phyloP scores from a whole-genome alignment of 2,888 invertebrate genomes.

The Pammene fasciana region DNA sequence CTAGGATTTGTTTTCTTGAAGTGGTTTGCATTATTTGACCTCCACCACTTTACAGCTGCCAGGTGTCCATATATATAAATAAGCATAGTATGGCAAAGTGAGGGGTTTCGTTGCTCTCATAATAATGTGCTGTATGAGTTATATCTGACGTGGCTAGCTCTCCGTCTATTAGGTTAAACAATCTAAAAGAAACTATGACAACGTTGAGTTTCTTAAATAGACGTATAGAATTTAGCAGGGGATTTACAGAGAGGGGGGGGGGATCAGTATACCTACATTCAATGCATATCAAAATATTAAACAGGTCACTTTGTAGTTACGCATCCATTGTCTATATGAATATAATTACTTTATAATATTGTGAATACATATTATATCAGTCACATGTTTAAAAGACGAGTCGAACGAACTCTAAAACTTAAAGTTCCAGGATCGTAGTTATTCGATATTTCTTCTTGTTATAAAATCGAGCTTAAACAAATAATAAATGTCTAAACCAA shows the following conservation, averaged over 20 bases:
- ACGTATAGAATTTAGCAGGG: slow-evolving; percentile 7
- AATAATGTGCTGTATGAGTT: too few relatives aligned
- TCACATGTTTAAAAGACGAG: background rate
- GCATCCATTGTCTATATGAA: slow-evolving; percentile 29
- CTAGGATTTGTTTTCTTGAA: too few relatives aligned
- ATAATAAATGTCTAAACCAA: too few relatives aligned
- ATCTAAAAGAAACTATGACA: slow-evolving; percentile 10
- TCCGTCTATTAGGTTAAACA: slow-evolving; percentile 10
- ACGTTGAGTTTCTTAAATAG: slow-evolving; percentile 15
- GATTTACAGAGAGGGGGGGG: background rate
- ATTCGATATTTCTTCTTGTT: too few relatives aligned
- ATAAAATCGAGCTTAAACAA: background rate
- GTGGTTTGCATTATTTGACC: too few relatives aligned
- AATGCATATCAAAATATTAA: slow-evolving; percentile 39
- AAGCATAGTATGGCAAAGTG: too few relatives aligned
- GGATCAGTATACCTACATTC: slow-evolving; percentile 21
- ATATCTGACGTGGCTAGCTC: too few relatives aligned
- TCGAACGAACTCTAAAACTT: background rate
- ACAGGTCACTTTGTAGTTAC: slow-evolving; percentile 40
- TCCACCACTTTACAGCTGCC: too few relatives aligned
- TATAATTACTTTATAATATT: slow-evolving; percentile 3
- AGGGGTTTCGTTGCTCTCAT: too few relatives aligned
- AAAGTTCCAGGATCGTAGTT: background rate
- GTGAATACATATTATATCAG: background rate
- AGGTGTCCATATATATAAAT: too few relatives aligned